Evolutionary conservation across 2,888 invertebrate genomes (phyloP), one percentile per base, ranked within the genome.

Genomic region (Lasioglossum calceatum): DNA sequence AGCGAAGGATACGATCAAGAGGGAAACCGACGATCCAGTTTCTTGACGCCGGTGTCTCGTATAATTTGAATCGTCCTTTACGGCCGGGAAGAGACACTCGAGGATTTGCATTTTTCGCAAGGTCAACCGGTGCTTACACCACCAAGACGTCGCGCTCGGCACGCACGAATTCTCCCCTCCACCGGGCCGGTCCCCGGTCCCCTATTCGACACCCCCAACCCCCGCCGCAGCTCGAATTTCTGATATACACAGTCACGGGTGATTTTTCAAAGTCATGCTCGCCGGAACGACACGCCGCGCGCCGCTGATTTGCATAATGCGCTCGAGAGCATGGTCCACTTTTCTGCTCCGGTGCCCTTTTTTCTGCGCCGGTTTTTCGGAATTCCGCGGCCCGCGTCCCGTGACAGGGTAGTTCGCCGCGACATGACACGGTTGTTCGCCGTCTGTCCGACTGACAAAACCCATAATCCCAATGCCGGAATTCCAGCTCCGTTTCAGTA

Each of bases 51-150:
- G 77, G 79, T 79, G 86, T 77, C 67, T 74, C 83, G 82, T 67
- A 82, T 83, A 86, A 85, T 82, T 87, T 39, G 82, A 64, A 77
- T 71, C 77, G 81, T 80, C 79, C 72, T 84, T 87, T 88, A 79
- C 74, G 78, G 81, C 78, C 85, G 84, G 81, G 79, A 87, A 87
- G 80, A 87, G 84, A 71, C 85, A 79, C 86, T 82, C 54, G 77
- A 76, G 88, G 91, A 89, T 91, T 90, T 91, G 90, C 92, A 93
- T 92, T 93, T 92, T 93, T 93, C 82, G 89, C 92, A 93, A 93
- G 93, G 92, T 86, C 90, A 92, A 91, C 91, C 91, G 86, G 91
- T 92, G 88, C 82, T 87, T 87, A 82, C 87, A 83, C 50, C 81
- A 74, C 47, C 81, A 72, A 36, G 83, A 23, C 39, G 74, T 54